Evolutionary conservation across 1,140 invertebrate species (phyloP), one percentile per base, ranked within the genome.

Genomic region (Macrobrachium rosenbergii): DNA sequence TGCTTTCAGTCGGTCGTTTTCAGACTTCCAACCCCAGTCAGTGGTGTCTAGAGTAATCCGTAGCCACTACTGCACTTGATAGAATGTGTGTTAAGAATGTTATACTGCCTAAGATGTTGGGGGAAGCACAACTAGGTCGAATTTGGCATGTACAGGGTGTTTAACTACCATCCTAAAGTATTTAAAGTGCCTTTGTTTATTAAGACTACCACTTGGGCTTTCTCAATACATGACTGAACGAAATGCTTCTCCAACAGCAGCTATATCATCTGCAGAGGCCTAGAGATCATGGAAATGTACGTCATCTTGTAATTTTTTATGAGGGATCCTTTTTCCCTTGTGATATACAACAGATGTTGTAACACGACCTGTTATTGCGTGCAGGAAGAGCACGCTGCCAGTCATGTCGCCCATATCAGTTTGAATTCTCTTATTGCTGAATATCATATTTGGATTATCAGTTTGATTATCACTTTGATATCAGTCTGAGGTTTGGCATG

Each of bases 401-500:
- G 59, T 63, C 76, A 86, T 81, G 45, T 86, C 77, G 6, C 60
- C 84, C 76, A 86, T 63, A 1, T 63, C 62, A 76, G n/a, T n/a
- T 43, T 62, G 23, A 62, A 86, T n/a, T 63, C 21, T 81, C 76
- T 83, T 80, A 76, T 37, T 88, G 23, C 80, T 75, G 87, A 75
- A 88, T 28, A 88, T 75, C 21, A 73, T 45, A 76, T 82, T 67
- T 67, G 73, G 58, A 88, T 84, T 23, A 88, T 62, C 69, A 84
- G 62, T 52, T 63, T 76, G 58, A 88, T 84, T 23, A 88, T 62
- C 69, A 84, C 75, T 52, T 63, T 76, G 11, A 85, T 82, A 63
- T 77, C 75, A 62, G 37, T 75, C 14, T 21, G 63, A 82, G 67
- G 64, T 23, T 80, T 77, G 43, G 52, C 87, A 88, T 63, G 82